Conservation (phyloP, 2,797 vertebrate genomes). For the Erethizon dorsatum region DNA sequence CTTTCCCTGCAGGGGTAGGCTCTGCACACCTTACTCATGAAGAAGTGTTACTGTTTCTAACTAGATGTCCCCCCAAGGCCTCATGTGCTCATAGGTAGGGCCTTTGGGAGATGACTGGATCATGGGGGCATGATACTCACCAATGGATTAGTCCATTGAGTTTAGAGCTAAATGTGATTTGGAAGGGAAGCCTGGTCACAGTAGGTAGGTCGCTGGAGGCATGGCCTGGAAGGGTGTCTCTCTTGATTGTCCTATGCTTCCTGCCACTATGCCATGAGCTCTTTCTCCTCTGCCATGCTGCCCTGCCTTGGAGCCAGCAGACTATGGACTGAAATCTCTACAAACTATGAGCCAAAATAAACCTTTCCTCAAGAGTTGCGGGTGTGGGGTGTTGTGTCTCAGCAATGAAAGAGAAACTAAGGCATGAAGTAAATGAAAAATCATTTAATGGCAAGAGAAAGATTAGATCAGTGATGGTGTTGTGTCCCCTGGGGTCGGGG, state of each 20-base stretch:
- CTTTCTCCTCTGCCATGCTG: neutral
- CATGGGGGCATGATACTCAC: neutral
- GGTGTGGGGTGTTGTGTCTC: neutral
- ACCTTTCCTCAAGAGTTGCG: neutral
- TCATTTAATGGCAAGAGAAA: neutral
- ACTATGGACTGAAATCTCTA: neutral
- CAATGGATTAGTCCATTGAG: neutral
- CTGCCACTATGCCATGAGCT: neutral
- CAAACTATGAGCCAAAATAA: neutral
- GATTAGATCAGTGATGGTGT: neutral
- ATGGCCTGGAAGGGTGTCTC: neutral
- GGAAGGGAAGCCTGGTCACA: neutral
- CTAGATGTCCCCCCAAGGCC: neutral
- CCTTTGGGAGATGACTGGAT: neutral
- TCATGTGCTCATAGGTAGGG: neutral
- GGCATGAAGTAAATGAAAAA: constrained; percentile 14
- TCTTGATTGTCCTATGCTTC: neutral
- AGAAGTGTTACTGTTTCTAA: neutral
- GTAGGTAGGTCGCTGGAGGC: neutral
- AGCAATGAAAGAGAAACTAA: neutral
- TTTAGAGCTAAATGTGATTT: neutral
- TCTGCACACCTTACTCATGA: neutral
- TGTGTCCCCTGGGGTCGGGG: neutral
- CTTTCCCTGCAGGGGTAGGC: neutral
- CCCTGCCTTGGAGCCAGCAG: neutral